phyloP scores from a whole-genome alignment of 37 sponge, comb jelly and placozoan genomes.

The Beroe ovata region DNA sequence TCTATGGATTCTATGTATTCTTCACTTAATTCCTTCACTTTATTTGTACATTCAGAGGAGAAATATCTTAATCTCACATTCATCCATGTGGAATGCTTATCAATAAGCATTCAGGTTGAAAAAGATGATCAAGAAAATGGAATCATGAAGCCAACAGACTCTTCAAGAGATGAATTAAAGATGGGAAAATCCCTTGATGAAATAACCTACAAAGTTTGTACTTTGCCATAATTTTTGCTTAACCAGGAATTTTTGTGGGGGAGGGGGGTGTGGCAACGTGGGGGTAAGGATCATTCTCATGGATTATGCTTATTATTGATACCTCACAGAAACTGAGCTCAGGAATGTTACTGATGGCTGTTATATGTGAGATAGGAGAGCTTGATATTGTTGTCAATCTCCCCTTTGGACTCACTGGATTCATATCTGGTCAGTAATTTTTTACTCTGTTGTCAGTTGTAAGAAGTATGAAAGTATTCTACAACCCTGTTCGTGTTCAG shows the following conservation, averaged over 20 bases:
- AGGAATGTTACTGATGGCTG: conserved; percentile 10
- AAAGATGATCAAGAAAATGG: background rate
- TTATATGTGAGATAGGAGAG: conserved; percentile 49
- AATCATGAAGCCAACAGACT: background rate
- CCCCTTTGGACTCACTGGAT: conserved; percentile 44
- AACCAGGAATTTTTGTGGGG: too few species aligned
- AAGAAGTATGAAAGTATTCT: too few species aligned
- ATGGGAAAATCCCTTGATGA: background rate
- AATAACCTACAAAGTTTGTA: background rate
- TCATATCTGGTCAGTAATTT: conserved; percentile 6
- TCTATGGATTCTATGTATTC: background rate
- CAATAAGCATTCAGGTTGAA: background rate
- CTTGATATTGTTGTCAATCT: conserved; percentile 46
- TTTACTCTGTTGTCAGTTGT: too few species aligned
- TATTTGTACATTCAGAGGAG: background rate
- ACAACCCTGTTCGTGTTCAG: too few species aligned
- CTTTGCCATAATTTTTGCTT: too few species aligned
- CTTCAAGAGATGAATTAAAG: background rate
- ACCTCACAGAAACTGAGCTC: conserved; percentile 41
- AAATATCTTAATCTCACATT: background rate
- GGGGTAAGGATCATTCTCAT: background rate
- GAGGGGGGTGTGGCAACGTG: too few species aligned
- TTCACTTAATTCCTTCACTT: too few species aligned
- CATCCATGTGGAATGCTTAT: background rate
- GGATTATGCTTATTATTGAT: background rate